Conservation (phyloP, 1,140 invertebrate genomes). For the Aradophagus sp. region DNA sequence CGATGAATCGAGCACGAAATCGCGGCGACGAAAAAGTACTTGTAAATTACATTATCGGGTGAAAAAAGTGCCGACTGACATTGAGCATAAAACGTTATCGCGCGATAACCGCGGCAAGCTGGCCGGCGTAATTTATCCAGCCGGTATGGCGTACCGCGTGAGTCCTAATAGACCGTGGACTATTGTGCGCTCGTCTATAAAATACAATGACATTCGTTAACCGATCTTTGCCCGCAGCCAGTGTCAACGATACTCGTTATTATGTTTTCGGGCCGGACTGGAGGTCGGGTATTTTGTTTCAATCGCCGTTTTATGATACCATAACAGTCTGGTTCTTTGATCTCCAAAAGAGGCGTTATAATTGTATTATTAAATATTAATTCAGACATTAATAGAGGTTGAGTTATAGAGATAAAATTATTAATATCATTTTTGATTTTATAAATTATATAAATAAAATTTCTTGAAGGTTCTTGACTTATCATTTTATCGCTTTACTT, state of each 20-base stretch:
- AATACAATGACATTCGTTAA: slow-evolving; percentile 63
- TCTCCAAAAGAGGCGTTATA: too few species aligned
- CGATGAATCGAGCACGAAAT: slow-evolving; percentile 19
- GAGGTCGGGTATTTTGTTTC: too few species aligned
- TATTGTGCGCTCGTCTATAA: slow-evolving; percentile 60
- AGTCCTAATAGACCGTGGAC: slow-evolving; percentile 59
- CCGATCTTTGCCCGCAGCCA: slow-evolving; percentile 57
- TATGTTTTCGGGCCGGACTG: slow-evolving; percentile 16
- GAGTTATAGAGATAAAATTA: too few species aligned
- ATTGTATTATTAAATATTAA: too few species aligned
- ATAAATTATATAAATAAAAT: too few species aligned
- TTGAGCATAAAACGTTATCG: slow-evolving; percentile 56
- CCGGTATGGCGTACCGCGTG: slow-evolving; percentile 52
- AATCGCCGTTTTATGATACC: too few species aligned
- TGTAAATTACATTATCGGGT: slow-evolving; percentile 34
- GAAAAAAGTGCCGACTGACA: slow-evolving; percentile 43
- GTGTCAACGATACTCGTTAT: slow-evolving; percentile 54
- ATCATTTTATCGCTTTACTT: too few species aligned
- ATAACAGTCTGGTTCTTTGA: too few species aligned
- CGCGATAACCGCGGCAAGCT: slow-evolving; percentile 46
- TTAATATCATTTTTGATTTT: too few species aligned
- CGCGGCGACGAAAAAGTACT: slow-evolving; percentile 31
- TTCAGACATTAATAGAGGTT: too few species aligned
- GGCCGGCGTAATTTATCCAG: slow-evolving; percentile 26
- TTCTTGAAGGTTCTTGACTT: too few species aligned